A percentile compares a stretch with the other conserved stretches of the same genome.
Conservation (phyloP, 2,888 invertebrate species). For the Plemyria rubiginata region DNA sequence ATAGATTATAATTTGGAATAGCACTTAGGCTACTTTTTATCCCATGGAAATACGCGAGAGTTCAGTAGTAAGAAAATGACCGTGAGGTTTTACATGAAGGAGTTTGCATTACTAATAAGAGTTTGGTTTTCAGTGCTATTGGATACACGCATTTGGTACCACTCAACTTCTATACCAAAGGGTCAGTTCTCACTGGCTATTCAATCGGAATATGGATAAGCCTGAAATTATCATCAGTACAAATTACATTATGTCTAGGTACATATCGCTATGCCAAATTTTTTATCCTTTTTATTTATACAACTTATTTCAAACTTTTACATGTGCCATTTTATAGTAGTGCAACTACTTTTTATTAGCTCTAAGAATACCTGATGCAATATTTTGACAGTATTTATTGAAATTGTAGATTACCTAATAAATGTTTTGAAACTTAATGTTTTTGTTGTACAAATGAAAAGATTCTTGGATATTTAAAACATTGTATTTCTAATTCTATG, state of each 20-base stretch:
- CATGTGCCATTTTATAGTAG: constrained; percentile 75
- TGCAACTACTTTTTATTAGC: constrained; percentile 62
- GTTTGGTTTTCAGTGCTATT: constrained; percentile 87
- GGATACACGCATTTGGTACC: constrained; percentile 97
- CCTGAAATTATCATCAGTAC: constrained; percentile 50
- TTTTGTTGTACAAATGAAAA: constrained; percentile 40
- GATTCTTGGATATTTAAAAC: constrained; percentile 65
- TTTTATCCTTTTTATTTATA: constrained; percentile 56
- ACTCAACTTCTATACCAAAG: constrained; percentile 92
- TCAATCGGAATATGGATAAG: constrained; percentile 94
- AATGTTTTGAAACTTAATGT: constrained; percentile 33
- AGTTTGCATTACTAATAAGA: constrained; percentile 7
- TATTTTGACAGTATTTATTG: constrained; percentile 57
- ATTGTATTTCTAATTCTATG: constrained; percentile 79
- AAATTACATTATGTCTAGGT: constrained; percentile 58
- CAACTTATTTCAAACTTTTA: constrained; percentile 54
- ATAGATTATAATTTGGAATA: no score
- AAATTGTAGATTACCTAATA: constrained; percentile 49
- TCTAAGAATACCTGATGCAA: constrained; percentile 57
- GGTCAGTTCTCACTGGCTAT: constrained; percentile 94
- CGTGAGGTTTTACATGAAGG: no score
- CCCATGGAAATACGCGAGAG: no score
- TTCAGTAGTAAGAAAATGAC: no score
- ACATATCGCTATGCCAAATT: constrained; percentile 80
- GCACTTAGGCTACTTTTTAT: no score